phyloP scores from a whole-genome alignment of 2,797 vertebrate species.

The Scolopax bukidnonensis region DNA sequence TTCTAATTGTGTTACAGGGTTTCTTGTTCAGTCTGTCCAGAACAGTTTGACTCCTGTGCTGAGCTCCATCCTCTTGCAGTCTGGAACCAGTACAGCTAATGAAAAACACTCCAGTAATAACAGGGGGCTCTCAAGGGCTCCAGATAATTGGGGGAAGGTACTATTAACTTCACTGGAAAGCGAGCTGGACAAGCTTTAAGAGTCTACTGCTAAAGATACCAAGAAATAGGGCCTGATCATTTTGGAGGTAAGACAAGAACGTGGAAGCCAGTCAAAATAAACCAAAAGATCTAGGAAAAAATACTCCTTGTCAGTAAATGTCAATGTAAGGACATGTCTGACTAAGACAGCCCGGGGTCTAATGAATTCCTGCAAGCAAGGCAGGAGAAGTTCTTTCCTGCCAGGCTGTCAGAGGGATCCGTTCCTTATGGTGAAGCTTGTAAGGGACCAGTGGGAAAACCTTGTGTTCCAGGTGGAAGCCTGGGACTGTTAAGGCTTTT shows the following conservation, averaged over 20 bases:
- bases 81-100: slow-evolving; percentile 59
- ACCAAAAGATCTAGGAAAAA: not conserved
- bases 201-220: slow-evolving; percentile 44
- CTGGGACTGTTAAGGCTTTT: not conserved
- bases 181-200: not conserved
- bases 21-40: slow-evolving; percentile 60
- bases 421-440: not conserved
- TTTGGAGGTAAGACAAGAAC: slow-evolving; percentile 10
- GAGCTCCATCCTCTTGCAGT: slow-evolving; percentile 30
- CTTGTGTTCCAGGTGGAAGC: not conserved
- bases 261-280: slow-evolving; percentile 45
- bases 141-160: slow-evolving; percentile 55
- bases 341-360: not conserved
- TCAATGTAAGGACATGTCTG: not conserved
- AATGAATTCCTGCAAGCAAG: not conserved
- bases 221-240: not conserved
- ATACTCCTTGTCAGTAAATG: not conserved
- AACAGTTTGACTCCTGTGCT: slow-evolving; percentile 53
- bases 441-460: not conserved
- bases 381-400: not conserved
- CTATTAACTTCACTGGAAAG: slow-evolving; percentile 60
- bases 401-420: rapidly evolving
- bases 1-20: slow-evolving; percentile 72
- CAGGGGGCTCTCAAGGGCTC: slow-evolving; percentile 39
- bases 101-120: slow-evolving; percentile 69